phyloP scores from a whole-genome alignment of 2,113 vertebrate genomes.

The Equus przewalskii region DNA sequence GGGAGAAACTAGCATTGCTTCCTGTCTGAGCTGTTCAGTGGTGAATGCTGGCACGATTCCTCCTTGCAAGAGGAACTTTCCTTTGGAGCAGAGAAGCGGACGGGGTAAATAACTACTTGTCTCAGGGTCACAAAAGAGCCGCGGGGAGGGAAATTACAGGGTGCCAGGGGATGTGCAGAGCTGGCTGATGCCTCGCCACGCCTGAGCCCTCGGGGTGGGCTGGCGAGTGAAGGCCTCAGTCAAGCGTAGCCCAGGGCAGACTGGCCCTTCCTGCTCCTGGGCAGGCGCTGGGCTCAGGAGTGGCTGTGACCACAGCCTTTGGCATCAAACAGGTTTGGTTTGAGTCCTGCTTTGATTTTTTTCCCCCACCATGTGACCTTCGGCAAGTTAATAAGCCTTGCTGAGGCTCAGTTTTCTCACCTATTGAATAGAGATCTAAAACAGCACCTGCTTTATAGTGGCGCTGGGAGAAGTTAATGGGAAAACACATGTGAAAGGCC shows the following conservation, averaged over 20 bases:
- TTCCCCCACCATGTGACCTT: not conserved
- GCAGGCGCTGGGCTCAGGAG: not conserved
- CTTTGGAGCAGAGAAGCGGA: not conserved
- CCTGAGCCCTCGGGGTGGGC: not conserved
- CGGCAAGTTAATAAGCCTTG: not conserved
- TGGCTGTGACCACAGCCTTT: not conserved
- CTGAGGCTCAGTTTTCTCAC: not conserved
- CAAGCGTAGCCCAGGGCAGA: not conserved
- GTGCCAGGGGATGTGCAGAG: slow-evolving; percentile 16
- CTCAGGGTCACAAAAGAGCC: slow-evolving; percentile 69
- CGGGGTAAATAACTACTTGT: slow-evolving; percentile 78
- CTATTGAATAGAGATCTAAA: not conserved
- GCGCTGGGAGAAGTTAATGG: not conserved
- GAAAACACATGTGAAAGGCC: not conserved
- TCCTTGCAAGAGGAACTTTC: slow-evolving; percentile 27
- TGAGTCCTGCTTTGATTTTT: not conserved
- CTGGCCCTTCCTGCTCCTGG: not conserved
- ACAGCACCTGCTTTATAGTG: not conserved
- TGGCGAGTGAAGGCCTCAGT: not conserved
- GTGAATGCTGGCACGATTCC: slow-evolving; percentile 33
- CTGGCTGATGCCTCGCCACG: not conserved
- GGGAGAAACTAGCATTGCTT: not conserved
- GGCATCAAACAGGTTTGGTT: not conserved
- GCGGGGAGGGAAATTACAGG: slow-evolving; percentile 68
- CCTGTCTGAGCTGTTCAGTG: slow-evolving; percentile 1